phyloP scores from a whole-genome alignment of 1,140 invertebrate genomes.

The Hestina assimilis region DNA sequence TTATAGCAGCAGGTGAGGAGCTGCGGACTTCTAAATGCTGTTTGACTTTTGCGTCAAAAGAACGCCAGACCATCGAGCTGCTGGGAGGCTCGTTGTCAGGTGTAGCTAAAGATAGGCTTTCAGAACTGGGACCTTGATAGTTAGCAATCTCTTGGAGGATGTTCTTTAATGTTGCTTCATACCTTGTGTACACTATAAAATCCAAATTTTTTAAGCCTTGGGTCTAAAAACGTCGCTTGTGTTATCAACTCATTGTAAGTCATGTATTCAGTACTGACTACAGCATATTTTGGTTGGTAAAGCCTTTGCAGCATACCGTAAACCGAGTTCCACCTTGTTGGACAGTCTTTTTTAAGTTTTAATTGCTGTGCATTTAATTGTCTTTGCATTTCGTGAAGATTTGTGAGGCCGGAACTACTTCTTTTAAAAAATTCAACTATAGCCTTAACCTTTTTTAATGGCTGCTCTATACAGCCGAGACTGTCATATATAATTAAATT shows the following conservation, averaged over 20 bases:
- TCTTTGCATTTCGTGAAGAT: not conserved
- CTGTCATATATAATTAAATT: not conserved
- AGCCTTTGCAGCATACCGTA: not conserved
- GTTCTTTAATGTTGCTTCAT: not conserved
- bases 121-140: not conserved
- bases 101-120: too few relatives aligned
- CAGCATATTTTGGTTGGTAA: not conserved
- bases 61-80: not conserved
- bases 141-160: not conserved
- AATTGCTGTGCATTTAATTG: not conserved
- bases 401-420: not conserved
- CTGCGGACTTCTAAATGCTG: not conserved
- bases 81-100: not conserved
- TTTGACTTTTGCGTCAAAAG: not conserved
- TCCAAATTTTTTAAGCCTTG: not conserved
- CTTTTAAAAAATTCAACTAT: not conserved
- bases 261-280: not conserved
- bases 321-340: not conserved
- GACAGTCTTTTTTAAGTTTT: not conserved
- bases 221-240: not conserved
- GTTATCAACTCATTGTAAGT: not conserved
- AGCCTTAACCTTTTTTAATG: not conserved
- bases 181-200: not conserved
- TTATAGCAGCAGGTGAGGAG: not conserved
- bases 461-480: not conserved